These are phyloP conservation scores for Reticulitermes lucifugus DNA, from an alignment of 2,888 invertebrate species.

Conservation along the genomic window DNA sequence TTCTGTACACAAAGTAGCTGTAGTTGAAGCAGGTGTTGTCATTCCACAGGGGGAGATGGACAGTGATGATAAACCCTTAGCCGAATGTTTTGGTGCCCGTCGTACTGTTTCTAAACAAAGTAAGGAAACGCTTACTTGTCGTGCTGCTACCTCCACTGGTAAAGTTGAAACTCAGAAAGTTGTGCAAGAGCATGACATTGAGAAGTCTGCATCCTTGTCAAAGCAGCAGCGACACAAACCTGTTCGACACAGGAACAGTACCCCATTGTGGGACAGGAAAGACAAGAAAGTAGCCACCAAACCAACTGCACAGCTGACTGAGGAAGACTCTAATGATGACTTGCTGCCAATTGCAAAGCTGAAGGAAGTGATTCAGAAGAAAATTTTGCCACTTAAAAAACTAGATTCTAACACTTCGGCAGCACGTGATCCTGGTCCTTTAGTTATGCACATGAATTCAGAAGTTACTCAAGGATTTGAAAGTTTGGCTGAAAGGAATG, in stretches of 20 bases:
- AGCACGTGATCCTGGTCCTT: not conserved
- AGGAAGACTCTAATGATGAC: conserved; percentile 42
- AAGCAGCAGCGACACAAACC: conserved; percentile 2
- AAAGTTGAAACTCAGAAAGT: not conserved
- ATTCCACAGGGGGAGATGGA: not conserved
- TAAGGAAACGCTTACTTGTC: too few species aligned
- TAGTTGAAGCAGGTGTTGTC: not conserved
- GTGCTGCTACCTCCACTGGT: not conserved
- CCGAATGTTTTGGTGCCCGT: not conserved
- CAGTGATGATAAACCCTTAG: not conserved
- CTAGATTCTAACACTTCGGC: not conserved
- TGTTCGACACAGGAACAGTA: conserved; percentile 4
- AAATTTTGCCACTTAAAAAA: not conserved
- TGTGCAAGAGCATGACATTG: not conserved
- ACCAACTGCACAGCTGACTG: not conserved
- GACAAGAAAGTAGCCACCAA: not conserved
- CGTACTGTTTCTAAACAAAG: too few species aligned
- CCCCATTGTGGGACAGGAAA: conserved; percentile 4
- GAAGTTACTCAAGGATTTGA: not conserved
- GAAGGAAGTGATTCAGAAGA: conserved; percentile 42
- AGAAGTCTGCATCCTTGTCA: not conserved
- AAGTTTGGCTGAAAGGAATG: not conserved
- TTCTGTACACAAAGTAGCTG: not conserved
- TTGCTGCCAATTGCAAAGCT: conserved; percentile 43
- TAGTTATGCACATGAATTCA: not conserved